Percentiles rank a stretch among this genome's conserved stretches.
Conservation (phyloP, 2,113 vertebrate genomes). For the Pogona vitticeps region DNA sequence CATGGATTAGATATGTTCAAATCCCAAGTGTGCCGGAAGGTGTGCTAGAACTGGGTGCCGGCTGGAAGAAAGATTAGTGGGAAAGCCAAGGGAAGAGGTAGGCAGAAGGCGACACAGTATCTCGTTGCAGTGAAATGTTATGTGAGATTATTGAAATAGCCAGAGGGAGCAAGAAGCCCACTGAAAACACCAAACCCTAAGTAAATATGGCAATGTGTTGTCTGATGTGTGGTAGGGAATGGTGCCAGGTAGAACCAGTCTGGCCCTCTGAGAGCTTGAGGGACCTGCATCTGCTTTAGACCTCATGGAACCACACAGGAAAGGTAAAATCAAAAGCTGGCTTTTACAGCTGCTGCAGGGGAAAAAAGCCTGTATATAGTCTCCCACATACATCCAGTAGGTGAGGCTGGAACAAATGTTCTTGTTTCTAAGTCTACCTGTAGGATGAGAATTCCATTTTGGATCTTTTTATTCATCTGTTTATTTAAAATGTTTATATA, state of each 20-base stretch:
- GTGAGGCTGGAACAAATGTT: not conserved
- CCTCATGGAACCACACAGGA: not conserved
- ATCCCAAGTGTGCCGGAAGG: constrained; percentile 10
- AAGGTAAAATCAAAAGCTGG: not conserved
- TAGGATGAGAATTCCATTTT: too few species aligned
- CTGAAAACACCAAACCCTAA: constrained; percentile 18
- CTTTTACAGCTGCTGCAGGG: not conserved
- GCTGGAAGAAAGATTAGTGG: not conserved
- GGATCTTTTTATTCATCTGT: too few species aligned
- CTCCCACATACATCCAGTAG: not conserved
- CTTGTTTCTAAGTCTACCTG: too few species aligned
- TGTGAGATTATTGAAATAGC: not conserved
- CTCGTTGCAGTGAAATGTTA: not conserved
- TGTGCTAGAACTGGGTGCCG: not conserved
- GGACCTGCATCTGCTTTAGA: not conserved
- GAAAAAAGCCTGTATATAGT: too few species aligned
- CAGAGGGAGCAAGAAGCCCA: constrained; percentile 15
- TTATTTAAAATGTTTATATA: too few species aligned
- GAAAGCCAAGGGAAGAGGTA: not conserved
- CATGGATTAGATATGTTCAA: not conserved
- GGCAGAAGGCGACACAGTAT: not conserved
- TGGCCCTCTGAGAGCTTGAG: not conserved
- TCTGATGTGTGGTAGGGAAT: not conserved
- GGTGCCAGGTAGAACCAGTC: constrained; percentile 4
- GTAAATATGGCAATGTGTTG: not conserved